Evolutionary conservation across 92 coral and sea anemone species (phyloP).

Genomic region (Palythoa heliodiscus): DNA sequence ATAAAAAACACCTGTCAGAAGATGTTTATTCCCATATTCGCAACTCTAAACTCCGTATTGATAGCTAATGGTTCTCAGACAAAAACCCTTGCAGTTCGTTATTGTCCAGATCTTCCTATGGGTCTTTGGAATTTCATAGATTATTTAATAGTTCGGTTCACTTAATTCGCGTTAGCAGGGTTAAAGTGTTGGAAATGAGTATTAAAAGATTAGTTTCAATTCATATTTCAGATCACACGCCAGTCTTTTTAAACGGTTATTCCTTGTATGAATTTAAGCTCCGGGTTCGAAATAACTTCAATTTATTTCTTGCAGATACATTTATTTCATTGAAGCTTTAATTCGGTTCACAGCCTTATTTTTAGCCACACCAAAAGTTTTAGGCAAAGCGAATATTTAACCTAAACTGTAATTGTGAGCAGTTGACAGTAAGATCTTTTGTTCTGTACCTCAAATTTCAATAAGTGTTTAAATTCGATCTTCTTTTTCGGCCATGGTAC

Average conservation of each 20-base stretch:
- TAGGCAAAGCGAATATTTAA: background rate
- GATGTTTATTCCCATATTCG: slow-evolving; percentile 76
- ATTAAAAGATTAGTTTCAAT: slow-evolving; percentile 5
- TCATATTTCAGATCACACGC: slow-evolving; percentile 10
- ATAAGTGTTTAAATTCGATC: background rate
- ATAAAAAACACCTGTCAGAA: slow-evolving; percentile 76
- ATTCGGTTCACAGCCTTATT: background rate
- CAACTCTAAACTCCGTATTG: slow-evolving; percentile 63
- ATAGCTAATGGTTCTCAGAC: slow-evolving; percentile 35
- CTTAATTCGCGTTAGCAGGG: slow-evolving; percentile 40
- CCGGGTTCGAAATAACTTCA: background rate
- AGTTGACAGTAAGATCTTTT: background rate
- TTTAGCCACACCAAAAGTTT: background rate
- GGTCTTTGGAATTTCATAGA: slow-evolving; percentile 19
- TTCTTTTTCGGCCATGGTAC: background rate
- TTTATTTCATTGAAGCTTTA: background rate
- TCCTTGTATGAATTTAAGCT: background rate
- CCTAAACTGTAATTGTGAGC: background rate
- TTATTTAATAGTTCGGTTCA: slow-evolving; percentile 29
- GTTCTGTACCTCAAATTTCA: background rate
- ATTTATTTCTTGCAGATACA: background rate
- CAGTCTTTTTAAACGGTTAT: background rate
- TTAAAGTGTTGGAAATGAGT: slow-evolving; percentile 19
- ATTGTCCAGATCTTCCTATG: slow-evolving; percentile 21
- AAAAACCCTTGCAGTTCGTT: slow-evolving; percentile 22